Conservation (phyloP, 35 echinoderm and acorn worm species). For the Nesometra sesokonis region DNA sequence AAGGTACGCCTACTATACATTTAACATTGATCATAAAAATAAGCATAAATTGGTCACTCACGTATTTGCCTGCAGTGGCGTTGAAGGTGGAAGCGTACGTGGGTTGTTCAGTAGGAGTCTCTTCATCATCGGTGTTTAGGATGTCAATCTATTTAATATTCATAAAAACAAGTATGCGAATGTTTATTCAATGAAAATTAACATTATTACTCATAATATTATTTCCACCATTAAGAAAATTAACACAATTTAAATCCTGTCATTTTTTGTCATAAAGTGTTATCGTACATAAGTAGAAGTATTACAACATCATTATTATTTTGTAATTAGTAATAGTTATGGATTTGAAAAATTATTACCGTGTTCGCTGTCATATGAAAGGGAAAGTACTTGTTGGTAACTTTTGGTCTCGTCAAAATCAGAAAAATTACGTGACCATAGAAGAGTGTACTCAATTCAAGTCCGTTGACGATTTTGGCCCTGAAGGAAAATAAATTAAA, state of each 20-base stretch:
- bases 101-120: neutral
- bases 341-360: neutral
- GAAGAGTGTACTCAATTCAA: slow-evolving; percentile 11
- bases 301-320: neutral
- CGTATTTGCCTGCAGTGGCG: neutral
- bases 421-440: slow-evolving; percentile 25
- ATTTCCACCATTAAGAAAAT: neutral
- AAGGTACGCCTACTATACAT: no score
- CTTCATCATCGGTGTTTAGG: neutral
- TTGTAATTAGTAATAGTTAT: neutral
- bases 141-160: no score
- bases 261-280: neutral
- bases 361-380: slow-evolving; percentile 21
- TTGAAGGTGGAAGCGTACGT: neutral
- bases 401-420: slow-evolving; percentile 1
- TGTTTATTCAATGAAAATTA: no score
- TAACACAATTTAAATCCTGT: neutral
- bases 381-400: slow-evolving; percentile 20
- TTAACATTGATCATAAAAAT: no score
- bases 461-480: slow-evolving; percentile 19
- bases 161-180: no score
- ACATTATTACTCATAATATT: neutral
- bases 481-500: neutral
- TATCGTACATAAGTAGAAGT: neutral
- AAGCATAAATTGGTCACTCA: neutral